Base-by-base conservation (phyloP, 2,113 vertebrate genomes). In the Urocitellus parryii region DNA sequence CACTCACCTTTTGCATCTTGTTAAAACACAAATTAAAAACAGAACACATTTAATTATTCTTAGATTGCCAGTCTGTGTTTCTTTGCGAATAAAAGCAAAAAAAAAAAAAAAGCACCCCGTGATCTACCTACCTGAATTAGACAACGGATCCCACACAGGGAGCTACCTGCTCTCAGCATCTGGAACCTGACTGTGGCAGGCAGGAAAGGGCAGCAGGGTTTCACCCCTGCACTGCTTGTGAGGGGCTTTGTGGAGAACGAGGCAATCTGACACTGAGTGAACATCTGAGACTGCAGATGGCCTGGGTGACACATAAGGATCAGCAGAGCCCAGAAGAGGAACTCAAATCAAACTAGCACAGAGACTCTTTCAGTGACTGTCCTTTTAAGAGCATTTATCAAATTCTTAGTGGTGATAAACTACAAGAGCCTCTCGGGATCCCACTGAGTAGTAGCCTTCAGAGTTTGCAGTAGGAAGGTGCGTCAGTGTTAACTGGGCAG, bases 61-160 rank as follows among this genome's bases (percentile, higher is more conserved):
- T 58, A 70, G 74, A 58, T 67, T 82, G 74, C n/a, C 79, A 81
- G 68, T 42, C 61, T 85, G 11, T 39, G 39, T 79, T 76, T 78
- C 82, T 95, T 76, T 90, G 77, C 65, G 73, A 85, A 11, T 24
- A 78, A 91, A 89, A 63, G 61, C 48, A 77, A 8, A 51, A 48
- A 42, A 45, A n/a, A n/a, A n/a, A 8, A 51, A 51, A 73, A 68
- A 58, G 56, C 58, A 48, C 3, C 0, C 29, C 24, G 2, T 5
- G 22, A 78, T 92, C 42, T 42, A 61, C 58, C 51, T 67, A 61
- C 58, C 51, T 72, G n/a, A 32, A 68, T 73, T 45, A 73, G 8
- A 32, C n/a, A 51, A n/a, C 3, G 18, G 16, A 1, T 8, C 77
- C 67, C n/a, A 68, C 25, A 45, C 14, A 13, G 32, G 78, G 53